Conservation (phyloP, 1,140 invertebrate genomes). For the Diabrotica undecimpunctata region DNA sequence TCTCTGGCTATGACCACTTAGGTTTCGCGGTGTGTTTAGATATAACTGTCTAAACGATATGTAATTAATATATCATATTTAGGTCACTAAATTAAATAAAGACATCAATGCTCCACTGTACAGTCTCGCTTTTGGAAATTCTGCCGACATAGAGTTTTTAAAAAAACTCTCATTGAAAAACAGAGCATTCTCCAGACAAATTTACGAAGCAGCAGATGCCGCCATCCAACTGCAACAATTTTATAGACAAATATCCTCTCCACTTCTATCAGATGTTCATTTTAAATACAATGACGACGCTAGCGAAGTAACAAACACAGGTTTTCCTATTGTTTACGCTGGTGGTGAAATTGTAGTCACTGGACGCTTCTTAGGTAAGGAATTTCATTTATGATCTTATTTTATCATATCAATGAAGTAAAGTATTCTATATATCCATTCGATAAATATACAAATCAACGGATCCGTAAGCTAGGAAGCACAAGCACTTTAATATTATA, state of each 20-base stretch:
- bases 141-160: conserved; percentile 62
- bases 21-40: no score
- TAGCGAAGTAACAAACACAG: conserved; percentile 41
- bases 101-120: conserved; percentile 43
- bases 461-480: no score
- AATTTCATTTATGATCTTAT: no score
- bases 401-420: no score
- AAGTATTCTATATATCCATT: no score
- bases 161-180: conserved; percentile 45
- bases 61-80: no score
- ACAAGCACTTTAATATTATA: no score
- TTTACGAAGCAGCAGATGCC: conserved; percentile 67
- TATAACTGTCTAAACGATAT: no score
- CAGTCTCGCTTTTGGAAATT: conserved; percentile 63
- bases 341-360: conserved; percentile 58
- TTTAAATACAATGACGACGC: conserved; percentile 57
- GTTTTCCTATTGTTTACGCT: conserved; percentile 53
- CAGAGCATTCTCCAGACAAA: conserved; percentile 64
- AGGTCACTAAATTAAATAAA: not conserved
- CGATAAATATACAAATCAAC: no score
- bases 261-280: conserved; percentile 60
- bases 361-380: conserved; percentile 41
- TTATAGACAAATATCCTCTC: conserved; percentile 65
- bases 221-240: conserved; percentile 63
- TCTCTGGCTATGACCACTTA: no score